phyloP scores from a whole-genome alignment of 2,888 invertebrate genomes.

The Fragum sueziense region DNA sequence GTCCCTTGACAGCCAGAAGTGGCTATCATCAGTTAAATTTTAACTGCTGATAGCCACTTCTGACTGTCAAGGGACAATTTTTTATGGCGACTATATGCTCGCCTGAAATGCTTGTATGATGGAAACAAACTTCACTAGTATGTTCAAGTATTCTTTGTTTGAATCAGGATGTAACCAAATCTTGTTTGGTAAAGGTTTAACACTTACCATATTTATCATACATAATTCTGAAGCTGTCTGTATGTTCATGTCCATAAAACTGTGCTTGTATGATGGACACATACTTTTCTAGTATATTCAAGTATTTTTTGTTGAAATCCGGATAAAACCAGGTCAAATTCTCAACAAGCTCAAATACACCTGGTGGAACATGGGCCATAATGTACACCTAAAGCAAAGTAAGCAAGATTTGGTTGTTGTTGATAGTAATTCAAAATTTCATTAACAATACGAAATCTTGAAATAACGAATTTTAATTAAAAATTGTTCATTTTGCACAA shows the following conservation, averaged over 20 bases:
- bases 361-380: conserved; percentile 95
- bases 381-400: conserved; percentile 88
- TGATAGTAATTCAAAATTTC: too few relatives aligned
- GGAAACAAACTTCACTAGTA: conserved; percentile 89
- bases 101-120: conserved; percentile 94
- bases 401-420: too few relatives aligned
- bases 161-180: conserved; percentile 89
- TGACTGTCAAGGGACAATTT: too few relatives aligned
- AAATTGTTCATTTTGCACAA: too few relatives aligned
- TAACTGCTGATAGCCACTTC: too few relatives aligned
- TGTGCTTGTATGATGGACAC: conserved; percentile 93
- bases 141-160: conserved; percentile 89
- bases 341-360: conserved; percentile 83
- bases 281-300: conserved; percentile 89
- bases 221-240: conserved; percentile 90
- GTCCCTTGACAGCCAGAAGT: too few relatives aligned
- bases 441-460: too few relatives aligned
- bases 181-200: too few relatives aligned
- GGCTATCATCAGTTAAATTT: too few relatives aligned
- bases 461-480: too few relatives aligned
- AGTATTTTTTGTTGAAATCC: conserved; percentile 90
- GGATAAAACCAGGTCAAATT: conserved; percentile 88
- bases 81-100: too few relatives aligned
- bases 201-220: conserved; percentile 64
- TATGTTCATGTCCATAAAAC: conserved; percentile 96